Base-by-base conservation (phyloP, 2,888 invertebrate genomes). In the Coremacera marginata region DNA sequence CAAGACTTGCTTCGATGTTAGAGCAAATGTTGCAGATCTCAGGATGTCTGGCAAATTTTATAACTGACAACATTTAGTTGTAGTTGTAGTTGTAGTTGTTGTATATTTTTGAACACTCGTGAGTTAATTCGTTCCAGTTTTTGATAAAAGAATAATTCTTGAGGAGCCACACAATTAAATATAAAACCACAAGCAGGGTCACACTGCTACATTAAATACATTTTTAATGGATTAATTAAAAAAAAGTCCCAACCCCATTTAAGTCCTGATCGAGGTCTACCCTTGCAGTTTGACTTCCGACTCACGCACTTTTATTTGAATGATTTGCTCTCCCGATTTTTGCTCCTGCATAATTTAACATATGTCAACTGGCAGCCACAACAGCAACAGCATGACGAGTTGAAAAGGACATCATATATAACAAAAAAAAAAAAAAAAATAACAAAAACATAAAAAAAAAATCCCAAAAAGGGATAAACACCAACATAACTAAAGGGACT, bases 1-100 rank as follows among this genome's bases (percentile, higher is more conserved):
- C 63, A 73, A 63, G 25, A 52, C n/a, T n/a, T 51, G 52, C 49
- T 44, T 11, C 31, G 14, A 19, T 73, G 73, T 73, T 73, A 27
- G 51, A 52, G 52, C 73, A 73, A 49, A 73, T 73, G 73, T 63
- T 73, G 73, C 52, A 49, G 63, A 73, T 73, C 51, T n/a, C 63
- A 63, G 37, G 37, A 14, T 71, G 60, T 25, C 65, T 74, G 67
- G 34, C 49, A 57, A n/a, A 68, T 68, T 60, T 25, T 34, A n/a
- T 37, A 60, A 44, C 37, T 63, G 67, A 44, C 52, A 34, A 57
- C 22, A 25, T 27, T 1, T 19, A n/a, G 11, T 44, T 68, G 49
- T 44, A 19, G 34, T 27, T 62, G 62, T 19, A 14, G 27, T 14
- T 19, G 22, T 19, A 8, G 19, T 44, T 19, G 44, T 11, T 68